Conservation (phyloP, 2,113 vertebrate genomes). For the Neodon shergylaensis region DNA sequence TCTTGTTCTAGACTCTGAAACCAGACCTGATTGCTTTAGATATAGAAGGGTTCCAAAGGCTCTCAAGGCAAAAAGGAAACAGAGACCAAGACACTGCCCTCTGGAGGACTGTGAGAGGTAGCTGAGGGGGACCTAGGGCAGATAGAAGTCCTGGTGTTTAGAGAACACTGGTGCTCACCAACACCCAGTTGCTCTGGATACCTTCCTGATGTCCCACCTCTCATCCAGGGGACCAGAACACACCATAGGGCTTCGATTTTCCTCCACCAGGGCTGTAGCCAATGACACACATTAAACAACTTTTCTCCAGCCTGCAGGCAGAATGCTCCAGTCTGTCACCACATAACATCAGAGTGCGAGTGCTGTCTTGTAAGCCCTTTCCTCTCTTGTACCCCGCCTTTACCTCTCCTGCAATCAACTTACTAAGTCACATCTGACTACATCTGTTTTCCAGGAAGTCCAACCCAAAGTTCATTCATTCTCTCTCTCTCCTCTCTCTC, state of each 20-base stretch:
- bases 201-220: background rate
- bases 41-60: background rate
- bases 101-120: background rate
- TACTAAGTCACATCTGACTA: background rate
- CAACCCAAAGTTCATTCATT: background rate
- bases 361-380: background rate
- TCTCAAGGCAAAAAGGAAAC: background rate
- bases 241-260: background rate
- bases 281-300: background rate
- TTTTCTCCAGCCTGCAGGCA: background rate
- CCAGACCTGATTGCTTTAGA: background rate
- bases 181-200: background rate
- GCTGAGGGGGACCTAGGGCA: background rate
- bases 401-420: background rate
- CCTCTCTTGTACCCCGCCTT: background rate
- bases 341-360: background rate
- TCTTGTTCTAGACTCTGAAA: background rate
- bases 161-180: background rate
- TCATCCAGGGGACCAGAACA: too few relatives aligned
- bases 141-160: background rate
- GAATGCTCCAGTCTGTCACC: background rate
- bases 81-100: background rate
- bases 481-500: too few relatives aligned
- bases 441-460: background rate
- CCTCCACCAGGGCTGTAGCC: background rate